Base-by-base conservation (phyloP, 1,140 invertebrate genomes). In the Atta texana region DNA sequence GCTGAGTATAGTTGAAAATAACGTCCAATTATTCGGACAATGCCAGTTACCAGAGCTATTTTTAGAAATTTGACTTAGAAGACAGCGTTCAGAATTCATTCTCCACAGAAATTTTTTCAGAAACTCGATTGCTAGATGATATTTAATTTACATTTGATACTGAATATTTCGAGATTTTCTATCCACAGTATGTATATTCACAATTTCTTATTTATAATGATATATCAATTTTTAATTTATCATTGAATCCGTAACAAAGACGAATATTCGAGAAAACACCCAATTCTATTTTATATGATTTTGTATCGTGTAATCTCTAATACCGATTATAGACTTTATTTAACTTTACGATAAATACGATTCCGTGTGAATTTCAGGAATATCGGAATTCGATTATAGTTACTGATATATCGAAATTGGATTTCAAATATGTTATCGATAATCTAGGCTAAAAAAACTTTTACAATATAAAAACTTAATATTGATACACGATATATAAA, bases 1-100 rank as follows among this genome's bases (percentile, higher is more conserved):
- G 34, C 16, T 59, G 49, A 82, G 18, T 49, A 10, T 66, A 49
- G 18, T 8, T 28, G 31, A 53, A 10, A 51, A 21, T n/a, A 39
- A 2, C n/a, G 39, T 74, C 4, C 18, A 74, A 74, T 82, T 82
- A 72, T 49, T 7, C 16, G 39, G 16, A 74, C 53, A 72, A 82
- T 82, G 34, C 12, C 34, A 61, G 10, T 28, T 81, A 71, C 0
- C 5, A n/a, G 21, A 64, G 24, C 10, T 8, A 12, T n/a, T 21
- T 14, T 7, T 55, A 53, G 53, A 28, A 66, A 68, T 72, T 72
- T 49, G 12, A 57, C 5, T 16, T 3, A 31, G 14, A n/a, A 78
- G 18, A 78, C 44, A 57, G 4, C 31, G 5, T 21, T 21, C 34
- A 28, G 10, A 71, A 39, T 55, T 80, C 10, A 71, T 16, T 57